Evolutionary conservation across 2,888 invertebrate genomes (phyloP), one percentile per base, ranked within the genome.

Genomic region (Parascotia fuliginaria): DNA sequence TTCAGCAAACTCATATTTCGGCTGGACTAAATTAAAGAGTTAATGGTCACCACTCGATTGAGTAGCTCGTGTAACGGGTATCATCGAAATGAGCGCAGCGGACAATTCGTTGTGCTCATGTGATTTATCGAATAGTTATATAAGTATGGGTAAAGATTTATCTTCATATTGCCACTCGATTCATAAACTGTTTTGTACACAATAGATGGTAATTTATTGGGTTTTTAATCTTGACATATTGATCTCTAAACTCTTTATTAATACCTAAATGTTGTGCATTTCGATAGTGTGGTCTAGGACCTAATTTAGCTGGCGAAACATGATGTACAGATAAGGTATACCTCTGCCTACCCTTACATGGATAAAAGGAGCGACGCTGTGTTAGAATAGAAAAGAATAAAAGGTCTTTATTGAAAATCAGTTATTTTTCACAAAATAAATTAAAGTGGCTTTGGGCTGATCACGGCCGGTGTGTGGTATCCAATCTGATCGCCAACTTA

Each of bases 81-180:
- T 12, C 29, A 29, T 11, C 11, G 62, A 47, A 71, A 70, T 68
- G 68, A 66, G 71, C 68, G 58, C 73, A 73, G 60, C 66, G 61
- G 65, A 70, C 65, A 54, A 62, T 66, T 31, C 13, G 9, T 60
- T 56, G 62, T 70, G 54, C 61, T 49, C 41, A n/a, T n/a, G n/a
- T n/a, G n/a, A 60, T 60, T 62, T 65, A 63, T 60, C 47, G 45
- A 65, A 63, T 24, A 7, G n/a, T n/a, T 24, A 19, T 19, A 19
- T 62, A 63, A 60, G 60, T 72, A 70, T 68, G 62, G 67, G 63
- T 69, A 55, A 44, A 61, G 57, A 70, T 65, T 60, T 44, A 46
- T 57, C 53, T 52, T 52, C 56, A 48, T 49, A 36, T 45, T 44
- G 42, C 31, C 42, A 44, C 19, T 45, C 49, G 43, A 42, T 39